phyloP scores from a whole-genome alignment of 2,797 vertebrate genomes.

The Rhinichthys osculus region DNA sequence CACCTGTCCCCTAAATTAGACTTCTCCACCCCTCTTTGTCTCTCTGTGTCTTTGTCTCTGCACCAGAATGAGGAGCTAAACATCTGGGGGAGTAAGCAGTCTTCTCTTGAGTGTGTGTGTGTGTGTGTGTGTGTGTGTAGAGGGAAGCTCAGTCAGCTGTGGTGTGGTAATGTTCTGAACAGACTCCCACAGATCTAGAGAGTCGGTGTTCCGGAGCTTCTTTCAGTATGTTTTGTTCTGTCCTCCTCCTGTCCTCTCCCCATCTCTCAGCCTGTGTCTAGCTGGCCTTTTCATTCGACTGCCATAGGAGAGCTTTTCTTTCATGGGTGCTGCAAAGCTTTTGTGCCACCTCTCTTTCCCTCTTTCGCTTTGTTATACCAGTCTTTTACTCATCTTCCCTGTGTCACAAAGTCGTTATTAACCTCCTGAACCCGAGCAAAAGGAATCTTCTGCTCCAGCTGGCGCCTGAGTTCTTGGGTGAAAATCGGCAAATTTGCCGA shows the following conservation, averaged over 20 bases:
- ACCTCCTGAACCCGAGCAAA: slow-evolving; percentile 3
- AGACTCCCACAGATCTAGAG: slow-evolving; percentile 19
- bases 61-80: not conserved
- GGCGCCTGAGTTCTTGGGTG: not conserved
- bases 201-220: slow-evolving; percentile 14
- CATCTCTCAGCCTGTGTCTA: slow-evolving; percentile 11
- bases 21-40: not conserved
- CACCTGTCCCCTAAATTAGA: slow-evolving; percentile 24
- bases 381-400: slow-evolving; percentile 8
- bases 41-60: not conserved
- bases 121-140: not conserved
- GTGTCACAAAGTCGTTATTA: not conserved
- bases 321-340: slow-evolving; percentile 22
- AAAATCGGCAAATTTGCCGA: slow-evolving; percentile 1
- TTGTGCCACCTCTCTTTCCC: slow-evolving; percentile 5
- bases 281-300: slow-evolving; percentile 14
- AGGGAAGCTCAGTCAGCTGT: not conserved
- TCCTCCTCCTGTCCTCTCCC: slow-evolving; percentile 17
- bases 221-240: slow-evolving; percentile 24
- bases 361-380: slow-evolving; percentile 1
- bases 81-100: not conserved
- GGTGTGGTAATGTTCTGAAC: not conserved
- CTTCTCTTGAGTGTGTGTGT: not conserved
- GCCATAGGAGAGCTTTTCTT: slow-evolving; percentile 6
- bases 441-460: not conserved